A percentile compares a stretch with the other conserved stretches of the same genome.
phyloP scores from a whole-genome alignment of 1,140 invertebrate genomes.

The Drosophila funebris region DNA sequence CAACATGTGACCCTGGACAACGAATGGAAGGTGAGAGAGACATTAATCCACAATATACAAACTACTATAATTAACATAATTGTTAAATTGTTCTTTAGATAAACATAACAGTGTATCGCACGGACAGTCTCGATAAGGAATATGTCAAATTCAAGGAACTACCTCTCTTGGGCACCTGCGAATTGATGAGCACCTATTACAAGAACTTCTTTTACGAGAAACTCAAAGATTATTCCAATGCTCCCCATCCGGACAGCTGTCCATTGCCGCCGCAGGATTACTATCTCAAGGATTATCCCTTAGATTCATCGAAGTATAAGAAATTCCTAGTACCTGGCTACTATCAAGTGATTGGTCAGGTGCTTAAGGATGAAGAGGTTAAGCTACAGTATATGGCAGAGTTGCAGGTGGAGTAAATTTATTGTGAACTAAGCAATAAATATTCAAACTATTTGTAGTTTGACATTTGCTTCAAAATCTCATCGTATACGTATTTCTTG shows the following conservation, averaged over 20 bases:
- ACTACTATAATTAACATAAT: background rate
- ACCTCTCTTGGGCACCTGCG: conserved; percentile 33
- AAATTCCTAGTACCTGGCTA: conserved; percentile 43
- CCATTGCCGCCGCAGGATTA: conserved; percentile 50
- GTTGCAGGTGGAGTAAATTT: conserved; percentile 42
- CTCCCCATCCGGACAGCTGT: conserved; percentile 53
- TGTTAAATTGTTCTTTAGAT: conserved; percentile 23
- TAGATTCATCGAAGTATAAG: conserved; percentile 34
- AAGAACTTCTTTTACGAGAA: conserved; percentile 58
- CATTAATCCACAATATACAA: background rate
- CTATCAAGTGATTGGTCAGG: conserved; percentile 30
- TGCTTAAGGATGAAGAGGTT: conserved; percentile 12
- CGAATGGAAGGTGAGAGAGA: conserved; percentile 55
- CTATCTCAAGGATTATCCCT: conserved; percentile 51
- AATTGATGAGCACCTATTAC: conserved; percentile 53
- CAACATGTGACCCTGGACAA: conserved; percentile 45
- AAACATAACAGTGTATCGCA: conserved; percentile 18
- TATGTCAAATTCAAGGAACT: conserved; percentile 13
- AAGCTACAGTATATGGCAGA: conserved; percentile 40
- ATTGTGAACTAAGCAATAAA: conserved; percentile 20
- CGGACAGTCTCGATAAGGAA: conserved; percentile 8
- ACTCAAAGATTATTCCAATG: conserved; percentile 60
- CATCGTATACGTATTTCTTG: conserved; percentile 86
- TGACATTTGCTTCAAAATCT: conserved; percentile 74
- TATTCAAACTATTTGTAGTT: conserved; percentile 48